Conservation (phyloP, 1,140 invertebrate genomes). For the Drosophila sechellia region DNA sequence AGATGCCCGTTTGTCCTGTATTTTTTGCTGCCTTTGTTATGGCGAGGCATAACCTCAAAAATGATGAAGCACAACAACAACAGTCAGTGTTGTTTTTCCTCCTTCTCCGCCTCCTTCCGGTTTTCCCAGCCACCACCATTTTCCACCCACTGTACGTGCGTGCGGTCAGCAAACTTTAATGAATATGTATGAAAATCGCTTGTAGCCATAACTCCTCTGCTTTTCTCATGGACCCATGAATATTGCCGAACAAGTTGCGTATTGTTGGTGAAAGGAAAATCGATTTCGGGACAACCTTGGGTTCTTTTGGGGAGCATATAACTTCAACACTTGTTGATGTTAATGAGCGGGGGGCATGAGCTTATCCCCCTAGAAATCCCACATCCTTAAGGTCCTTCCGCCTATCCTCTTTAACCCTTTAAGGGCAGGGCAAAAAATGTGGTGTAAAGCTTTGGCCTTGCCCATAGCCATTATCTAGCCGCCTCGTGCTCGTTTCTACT, state of each 20-base stretch:
- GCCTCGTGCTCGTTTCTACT: constrained; percentile 12
- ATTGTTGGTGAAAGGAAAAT: constrained; percentile 45
- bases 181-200: constrained; percentile 81
- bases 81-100: constrained; percentile 25
- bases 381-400: not conserved
- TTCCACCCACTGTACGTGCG: constrained; percentile 46
- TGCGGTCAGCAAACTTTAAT: constrained; percentile 82
- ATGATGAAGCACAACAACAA: constrained; percentile 76
- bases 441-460: constrained; percentile 36
- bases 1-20: constrained; percentile 58
- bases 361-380: constrained; percentile 2
- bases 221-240: constrained; percentile 47
- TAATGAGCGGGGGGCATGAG: constrained; percentile 35
- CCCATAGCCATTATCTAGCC: constrained; percentile 39
- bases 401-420: constrained; percentile 57
- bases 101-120: not conserved
- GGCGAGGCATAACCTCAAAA: constrained; percentile 68
- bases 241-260: constrained; percentile 52
- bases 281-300: constrained; percentile 29
- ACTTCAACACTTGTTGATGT: constrained; percentile 74
- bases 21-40: constrained; percentile 35
- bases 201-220: constrained; percentile 46
- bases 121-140: constrained; percentile 1
- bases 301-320: constrained; percentile 24
- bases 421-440: constrained; percentile 16